These are phyloP conservation scores for Araneus ventricosus DNA, from an alignment of 1,140 invertebrate genomes.

Conservation along the genomic window DNA sequence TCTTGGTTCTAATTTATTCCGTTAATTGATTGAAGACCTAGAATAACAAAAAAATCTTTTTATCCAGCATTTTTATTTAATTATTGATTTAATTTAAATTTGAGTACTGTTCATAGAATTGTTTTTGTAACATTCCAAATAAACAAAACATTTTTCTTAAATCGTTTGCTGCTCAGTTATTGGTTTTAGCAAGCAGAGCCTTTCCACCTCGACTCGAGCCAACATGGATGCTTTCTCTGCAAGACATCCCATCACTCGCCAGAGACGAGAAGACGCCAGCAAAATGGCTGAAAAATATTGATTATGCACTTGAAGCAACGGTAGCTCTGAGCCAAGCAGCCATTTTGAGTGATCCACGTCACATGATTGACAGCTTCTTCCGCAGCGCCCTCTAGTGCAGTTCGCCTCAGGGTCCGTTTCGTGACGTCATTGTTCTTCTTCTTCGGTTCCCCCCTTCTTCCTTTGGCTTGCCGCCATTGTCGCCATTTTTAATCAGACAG, in stretches of 20 bases:
- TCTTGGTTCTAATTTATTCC: no score
- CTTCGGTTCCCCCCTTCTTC: slow-evolving; percentile 25
- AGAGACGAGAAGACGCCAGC: slow-evolving; percentile 66
- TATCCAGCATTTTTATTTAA: no score
- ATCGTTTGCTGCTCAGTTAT: slow-evolving; percentile 6
- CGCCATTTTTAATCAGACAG: slow-evolving; percentile 75
- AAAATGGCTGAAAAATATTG: slow-evolving; percentile 75
- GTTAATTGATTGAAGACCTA: no score
- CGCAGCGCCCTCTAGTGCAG: slow-evolving; percentile 67
- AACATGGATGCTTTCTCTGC: slow-evolving; percentile 62
- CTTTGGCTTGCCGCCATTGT: slow-evolving; percentile 69
- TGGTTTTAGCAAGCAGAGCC: not conserved
- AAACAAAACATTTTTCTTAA: not conserved
- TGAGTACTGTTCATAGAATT: not conserved
- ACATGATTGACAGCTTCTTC: slow-evolving; percentile 75
- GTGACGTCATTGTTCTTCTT: slow-evolving; percentile 72
- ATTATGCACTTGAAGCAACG: slow-evolving; percentile 75
- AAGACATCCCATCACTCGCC: slow-evolving; percentile 69
- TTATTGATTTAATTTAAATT: not conserved
- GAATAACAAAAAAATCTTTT: no score
- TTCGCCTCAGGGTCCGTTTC: slow-evolving; percentile 71
- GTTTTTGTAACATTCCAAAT: not conserved
- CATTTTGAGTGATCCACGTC: slow-evolving; percentile 76
- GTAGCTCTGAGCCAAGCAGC: slow-evolving; percentile 72
- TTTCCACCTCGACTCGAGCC: slow-evolving; percentile 46